Conservation (phyloP, 2,888 invertebrate species). For the Synanthedon formicaeformis region DNA sequence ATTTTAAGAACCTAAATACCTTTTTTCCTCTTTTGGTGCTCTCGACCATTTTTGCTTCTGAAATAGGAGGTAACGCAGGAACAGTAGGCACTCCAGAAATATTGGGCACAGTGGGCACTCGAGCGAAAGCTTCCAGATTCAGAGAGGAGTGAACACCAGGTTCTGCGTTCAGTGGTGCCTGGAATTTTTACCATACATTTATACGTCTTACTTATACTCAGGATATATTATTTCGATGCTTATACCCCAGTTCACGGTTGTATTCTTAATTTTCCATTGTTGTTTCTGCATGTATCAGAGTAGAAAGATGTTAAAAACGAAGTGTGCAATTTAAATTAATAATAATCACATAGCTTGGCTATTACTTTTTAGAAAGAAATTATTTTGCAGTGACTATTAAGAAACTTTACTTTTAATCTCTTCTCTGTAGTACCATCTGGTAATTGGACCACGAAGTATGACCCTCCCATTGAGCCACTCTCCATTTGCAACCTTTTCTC, state of each 20-base stretch:
- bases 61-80: slow-evolving; percentile 89
- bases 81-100: slow-evolving; percentile 86
- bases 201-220: not conserved
- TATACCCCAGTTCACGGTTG: too few species aligned
- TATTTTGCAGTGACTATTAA: too few species aligned
- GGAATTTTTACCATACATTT: slow-evolving; percentile 9
- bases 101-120: slow-evolving; percentile 75
- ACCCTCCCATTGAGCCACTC: slow-evolving; percentile 88
- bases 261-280: too few species aligned
- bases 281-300: too few species aligned
- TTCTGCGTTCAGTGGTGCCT: slow-evolving; percentile 86
- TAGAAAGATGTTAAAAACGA: too few species aligned
- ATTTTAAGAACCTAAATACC: slow-evolving; percentile 13
- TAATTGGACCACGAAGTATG: slow-evolving; percentile 87
- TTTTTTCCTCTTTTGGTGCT: slow-evolving; percentile 67
- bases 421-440: slow-evolving; percentile 93
- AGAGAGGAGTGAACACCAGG: slow-evolving; percentile 94
- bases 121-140: slow-evolving; percentile 78
- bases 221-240: too few species aligned
- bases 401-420: slow-evolving; percentile 77
- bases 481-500: slow-evolving; percentile 93
- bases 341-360: too few species aligned
- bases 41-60: slow-evolving; percentile 79
- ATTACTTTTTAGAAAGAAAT: too few species aligned
- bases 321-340: too few species aligned